Base-by-base conservation (phyloP, 2,888 invertebrate genomes). In the Stegana nigrithorax region DNA sequence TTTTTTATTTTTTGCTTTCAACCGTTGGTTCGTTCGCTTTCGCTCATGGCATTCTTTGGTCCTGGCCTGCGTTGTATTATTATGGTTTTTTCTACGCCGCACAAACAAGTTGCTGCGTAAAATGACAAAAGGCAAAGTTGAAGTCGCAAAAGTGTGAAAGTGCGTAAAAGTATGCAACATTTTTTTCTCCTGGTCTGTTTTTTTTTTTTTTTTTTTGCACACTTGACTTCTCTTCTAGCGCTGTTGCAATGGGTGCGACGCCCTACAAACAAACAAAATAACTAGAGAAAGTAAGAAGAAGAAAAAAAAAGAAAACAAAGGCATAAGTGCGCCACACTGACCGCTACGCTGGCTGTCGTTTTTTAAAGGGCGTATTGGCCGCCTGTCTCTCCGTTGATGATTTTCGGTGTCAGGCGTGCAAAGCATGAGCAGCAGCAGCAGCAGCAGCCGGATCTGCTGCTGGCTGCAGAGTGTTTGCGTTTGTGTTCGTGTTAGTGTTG, bases 81-180 rank as follows among this genome's bases (percentile, higher is more conserved):
- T 17, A 7, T 4, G 17, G 8, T 21, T 4, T 47, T 17, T 12
- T 23, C 4, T 12, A 36, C 2, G 36, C 2, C 7, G 47, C 23
- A 7, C 5, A 32, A 36, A 45, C 45, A 10, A 10, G 23, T 10
- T 39, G 23, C 23, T 7, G 14, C 14, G 17, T 1, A 17, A 12
- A 51, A 27, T 5, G 27, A 26, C 26, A 51, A 5, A 10, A 4
- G 19, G 32, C 32, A 55, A 55, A 19, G 2, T 14, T 2, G 21
- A 36, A 55, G 25, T 1, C 4, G 25, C 7, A 4, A 47, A 21
- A 32, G 8, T 14, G 21, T 14, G 36, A 50, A 55, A 55, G 23
- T 55, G 53, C 36, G 53, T 36, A 55, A 21, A 55, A 55, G 53
- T 36, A 55, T 55, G 36, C 53, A 53, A 19, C 29, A 14, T 55